Base-by-base conservation (phyloP, 2,113 vertebrate species). In the Alethe castanea region DNA sequence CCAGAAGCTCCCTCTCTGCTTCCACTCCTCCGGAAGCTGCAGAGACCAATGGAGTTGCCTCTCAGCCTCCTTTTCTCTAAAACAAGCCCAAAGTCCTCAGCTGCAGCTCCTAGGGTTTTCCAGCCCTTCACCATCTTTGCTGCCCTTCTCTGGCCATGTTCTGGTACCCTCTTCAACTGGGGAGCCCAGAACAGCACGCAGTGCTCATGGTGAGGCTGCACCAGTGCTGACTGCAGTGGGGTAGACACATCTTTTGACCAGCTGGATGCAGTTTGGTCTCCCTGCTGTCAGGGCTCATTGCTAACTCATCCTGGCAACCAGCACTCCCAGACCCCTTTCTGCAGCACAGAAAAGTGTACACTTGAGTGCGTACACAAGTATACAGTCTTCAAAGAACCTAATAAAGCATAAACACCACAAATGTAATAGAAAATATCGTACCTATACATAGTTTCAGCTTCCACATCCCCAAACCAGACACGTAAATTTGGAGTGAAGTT, bases 381-480 rank as follows among this genome's bases (percentile, higher is more conserved):
- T 9, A 71, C 3, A 18, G 14, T 42, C 47, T 71, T 65, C 44
- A 94, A 79, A 92, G 18, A 31, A 40, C 18, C 19, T 50, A 47
- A 18, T 19, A 91, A 62, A 73, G 73, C 2, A 25, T 10, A 71
- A 71, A n/a, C 29, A 35, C 9, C 19, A 19, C 17, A 24, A 57
- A 90, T 82, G 36, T 11, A 83, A 70, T 3, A 48, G 18, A 52
- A 81, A 92, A 57, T 18, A 59, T 40, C 40, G 60, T 95, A 99
- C 99, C 99, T 99, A 98, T 99, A 99, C 99, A 99, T 99, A 28
- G 99, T 99, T 98, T 99, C 99, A 4, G 99, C 99, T 98, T 99
- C 99, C 14, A 99, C 99, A 71, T 99, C 99, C 79, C 99, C 99
- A 95, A 99, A 99, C 99, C 99, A 99, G 93, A 99, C 99, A 94